phyloP scores from a whole-genome alignment of 1,140 invertebrate genomes.

The Plectus sambesii region DNA sequence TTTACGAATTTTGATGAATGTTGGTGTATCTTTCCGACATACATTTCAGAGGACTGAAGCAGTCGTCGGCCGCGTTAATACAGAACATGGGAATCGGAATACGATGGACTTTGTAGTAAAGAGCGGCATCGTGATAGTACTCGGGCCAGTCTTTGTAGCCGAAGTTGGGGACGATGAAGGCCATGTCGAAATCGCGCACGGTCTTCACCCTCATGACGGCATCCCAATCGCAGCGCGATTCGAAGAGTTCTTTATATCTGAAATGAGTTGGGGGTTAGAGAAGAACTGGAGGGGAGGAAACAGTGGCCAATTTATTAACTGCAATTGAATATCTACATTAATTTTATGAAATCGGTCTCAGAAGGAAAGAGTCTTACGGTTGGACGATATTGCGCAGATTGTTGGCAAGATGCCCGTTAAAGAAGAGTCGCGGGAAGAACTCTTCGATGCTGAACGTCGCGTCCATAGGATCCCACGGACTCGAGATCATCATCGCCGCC shows the following conservation, averaged over 20 bases:
- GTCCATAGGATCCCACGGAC: constrained; percentile 21
- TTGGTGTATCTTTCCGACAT: too few species aligned
- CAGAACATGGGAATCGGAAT: constrained; percentile 21
- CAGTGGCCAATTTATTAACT: too few species aligned
- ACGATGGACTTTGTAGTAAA: constrained; percentile 18
- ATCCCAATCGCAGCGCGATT: constrained; percentile 21
- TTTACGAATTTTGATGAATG: too few species aligned
- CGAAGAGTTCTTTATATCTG: constrained; percentile 22
- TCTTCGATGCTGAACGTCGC: constrained; percentile 16
- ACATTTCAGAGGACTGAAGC: constrained; percentile 23
- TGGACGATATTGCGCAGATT: constrained; percentile 20
- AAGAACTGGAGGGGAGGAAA: too few species aligned
- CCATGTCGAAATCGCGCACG: constrained; percentile 22
- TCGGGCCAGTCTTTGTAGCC: constrained; percentile 18
- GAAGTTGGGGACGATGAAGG: constrained; percentile 18
- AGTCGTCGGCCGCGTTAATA: constrained; percentile 23
- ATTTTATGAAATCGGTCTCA: too few species aligned
- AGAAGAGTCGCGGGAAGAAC: constrained; percentile 16
- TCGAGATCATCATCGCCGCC: constrained; percentile 24
- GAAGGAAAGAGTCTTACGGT: too few species aligned
- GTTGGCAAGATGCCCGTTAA: constrained; percentile 19
- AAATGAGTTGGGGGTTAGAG: too few species aligned
- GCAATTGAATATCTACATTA: too few species aligned
- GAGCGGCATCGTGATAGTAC: constrained; percentile 17
- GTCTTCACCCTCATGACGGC: constrained; percentile 16